Evolutionary conservation across 1,140 invertebrate genomes (phyloP).

Genomic region (Anastatus disparis): DNA sequence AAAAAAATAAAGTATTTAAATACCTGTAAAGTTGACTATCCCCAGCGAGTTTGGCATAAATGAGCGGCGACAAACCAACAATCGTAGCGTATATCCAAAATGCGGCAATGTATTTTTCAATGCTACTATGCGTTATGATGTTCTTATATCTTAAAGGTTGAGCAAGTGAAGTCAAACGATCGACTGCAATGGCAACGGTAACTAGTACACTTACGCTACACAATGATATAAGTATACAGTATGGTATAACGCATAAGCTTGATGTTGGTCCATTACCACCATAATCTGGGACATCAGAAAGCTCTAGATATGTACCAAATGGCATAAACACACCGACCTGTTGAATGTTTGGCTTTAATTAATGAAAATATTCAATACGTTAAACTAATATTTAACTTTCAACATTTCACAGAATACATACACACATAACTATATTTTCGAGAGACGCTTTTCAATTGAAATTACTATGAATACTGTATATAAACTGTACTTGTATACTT

Average conservation of each 20-base stretch:
- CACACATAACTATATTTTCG: too few species aligned
- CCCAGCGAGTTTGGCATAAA: slow-evolving; percentile 61
- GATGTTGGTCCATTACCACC: slow-evolving; percentile 47
- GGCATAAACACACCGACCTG: slow-evolving; percentile 77
- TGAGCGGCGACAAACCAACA: slow-evolving; percentile 70
- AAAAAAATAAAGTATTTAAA: not conserved
- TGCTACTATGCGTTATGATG: slow-evolving; percentile 72
- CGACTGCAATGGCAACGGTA: slow-evolving; percentile 74
- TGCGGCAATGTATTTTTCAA: slow-evolving; percentile 69
- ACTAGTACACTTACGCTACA: slow-evolving; percentile 74
- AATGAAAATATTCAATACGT: slow-evolving; percentile 33
- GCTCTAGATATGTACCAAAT: slow-evolving; percentile 72
- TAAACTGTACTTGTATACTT: too few species aligned
- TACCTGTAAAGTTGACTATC: slow-evolving; percentile 51
- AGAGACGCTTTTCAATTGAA: too few species aligned
- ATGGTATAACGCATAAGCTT: slow-evolving; percentile 70
- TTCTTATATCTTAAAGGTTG: slow-evolving; percentile 73
- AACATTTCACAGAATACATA: too few species aligned
- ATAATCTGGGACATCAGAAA: slow-evolving; percentile 63
- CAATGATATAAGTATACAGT: slow-evolving; percentile 71
- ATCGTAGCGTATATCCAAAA: slow-evolving; percentile 73
- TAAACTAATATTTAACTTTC: too few species aligned
- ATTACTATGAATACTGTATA: too few species aligned
- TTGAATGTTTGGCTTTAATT: slow-evolving; percentile 39
- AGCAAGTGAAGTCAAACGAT: slow-evolving; percentile 73